A percentile compares a stretch with the other conserved stretches of the same genome.
Evolutionary conservation across 2,113 vertebrate genomes (phyloP).

Genomic region (Passer domesticus): DNA sequence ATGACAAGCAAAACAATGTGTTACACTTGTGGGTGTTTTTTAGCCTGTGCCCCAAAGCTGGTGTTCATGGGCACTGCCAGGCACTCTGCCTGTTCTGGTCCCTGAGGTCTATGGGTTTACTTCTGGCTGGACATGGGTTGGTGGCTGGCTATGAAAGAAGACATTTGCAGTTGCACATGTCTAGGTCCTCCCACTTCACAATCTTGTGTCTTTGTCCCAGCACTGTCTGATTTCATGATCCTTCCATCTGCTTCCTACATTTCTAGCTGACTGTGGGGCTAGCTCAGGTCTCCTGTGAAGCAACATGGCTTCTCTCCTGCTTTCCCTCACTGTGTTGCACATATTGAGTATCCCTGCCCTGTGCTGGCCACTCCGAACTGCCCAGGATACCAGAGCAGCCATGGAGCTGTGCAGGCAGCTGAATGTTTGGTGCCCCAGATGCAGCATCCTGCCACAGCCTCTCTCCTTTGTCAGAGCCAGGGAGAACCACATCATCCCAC

Average conservation of each 20-base stretch:
- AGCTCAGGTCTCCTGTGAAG: not conserved
- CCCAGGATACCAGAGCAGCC: not conserved
- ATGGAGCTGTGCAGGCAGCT: not conserved
- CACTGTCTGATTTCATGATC: not conserved
- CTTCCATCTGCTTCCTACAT: not conserved
- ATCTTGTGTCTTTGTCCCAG: not conserved
- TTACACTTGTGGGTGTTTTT: not conserved
- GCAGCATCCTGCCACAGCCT: not conserved
- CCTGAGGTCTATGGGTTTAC: not conserved
- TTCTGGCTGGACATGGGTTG: not conserved
- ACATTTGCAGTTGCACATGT: not conserved
- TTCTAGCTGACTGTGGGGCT: not conserved
- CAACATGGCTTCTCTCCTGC: not conserved
- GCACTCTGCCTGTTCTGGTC: not conserved
- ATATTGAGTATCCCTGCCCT: accelerated
- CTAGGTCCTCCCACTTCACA: not conserved
- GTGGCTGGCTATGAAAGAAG: not conserved
- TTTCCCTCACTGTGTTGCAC: accelerated
- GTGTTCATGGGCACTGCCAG: not conserved
- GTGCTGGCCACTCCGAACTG: accelerated
- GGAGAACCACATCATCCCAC: not conserved
- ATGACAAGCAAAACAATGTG: not conserved
- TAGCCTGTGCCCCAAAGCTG: not conserved
- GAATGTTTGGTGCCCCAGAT: not conserved
- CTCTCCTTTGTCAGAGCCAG: not conserved